A percentile compares a stretch with the other conserved stretches of the same genome.
Conservation (phyloP, 2,888 invertebrate species). For the Acleris emargana region DNA sequence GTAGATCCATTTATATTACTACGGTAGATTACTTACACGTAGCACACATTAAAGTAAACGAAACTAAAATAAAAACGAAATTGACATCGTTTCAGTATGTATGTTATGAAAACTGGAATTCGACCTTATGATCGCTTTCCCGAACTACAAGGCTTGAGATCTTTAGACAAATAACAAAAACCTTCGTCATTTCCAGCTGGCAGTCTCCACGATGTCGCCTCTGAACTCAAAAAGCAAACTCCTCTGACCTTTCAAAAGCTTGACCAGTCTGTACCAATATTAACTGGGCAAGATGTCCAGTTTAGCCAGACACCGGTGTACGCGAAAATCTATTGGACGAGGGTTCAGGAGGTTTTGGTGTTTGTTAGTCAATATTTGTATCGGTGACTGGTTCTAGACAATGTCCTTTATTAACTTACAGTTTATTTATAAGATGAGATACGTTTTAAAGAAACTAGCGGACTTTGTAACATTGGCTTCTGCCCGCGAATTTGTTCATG, state of each 20-base stretch:
- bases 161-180: too few species aligned
- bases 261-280: conserved; percentile 26
- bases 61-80: too few species aligned
- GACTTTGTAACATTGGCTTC: too few species aligned
- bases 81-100: too few species aligned
- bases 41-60: too few species aligned
- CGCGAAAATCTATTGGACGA: background rate
- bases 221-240: conserved; percentile 27
- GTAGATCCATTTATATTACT: too few species aligned
- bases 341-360: conserved; percentile 1
- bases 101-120: too few species aligned
- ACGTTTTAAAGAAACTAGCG: background rate
- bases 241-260: conserved; percentile 17
- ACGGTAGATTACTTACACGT: too few species aligned
- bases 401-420: conserved; percentile 28
- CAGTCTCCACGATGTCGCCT: background rate
- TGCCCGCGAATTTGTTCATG: too few species aligned
- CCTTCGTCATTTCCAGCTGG: conserved; percentile 1
- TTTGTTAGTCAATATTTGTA: conserved; percentile 29
- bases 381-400: conserved; percentile 24
- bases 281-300: conserved; percentile 23
- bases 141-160: too few species aligned
- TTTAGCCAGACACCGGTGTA: background rate
- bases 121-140: too few species aligned
- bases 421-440: conserved; percentile 1